Base-by-base conservation (phyloP, 1,140 invertebrate species). In the Drosophila nebulosa region DNA sequence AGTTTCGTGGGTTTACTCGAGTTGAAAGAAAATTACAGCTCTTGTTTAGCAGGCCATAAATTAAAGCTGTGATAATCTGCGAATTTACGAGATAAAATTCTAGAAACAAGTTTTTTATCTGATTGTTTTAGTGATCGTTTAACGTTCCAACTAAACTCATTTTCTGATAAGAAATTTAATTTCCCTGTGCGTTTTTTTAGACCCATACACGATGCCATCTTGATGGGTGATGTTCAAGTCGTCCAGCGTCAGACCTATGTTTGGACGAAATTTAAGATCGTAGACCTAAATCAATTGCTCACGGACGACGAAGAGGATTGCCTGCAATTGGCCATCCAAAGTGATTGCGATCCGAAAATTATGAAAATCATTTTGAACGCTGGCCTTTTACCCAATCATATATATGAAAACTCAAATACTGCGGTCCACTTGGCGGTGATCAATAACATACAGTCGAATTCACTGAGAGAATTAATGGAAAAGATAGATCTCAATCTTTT, bases 221-320 rank as follows among this genome's bases (percentile, higher is more conserved):
- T 86, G 10, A 24, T 22, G 1, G 60, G 63, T 5, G 73, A 90
- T 21, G 14, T 60, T 30, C 51, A 50, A 14, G 55, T 56, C 0
- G 59, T 89, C 0, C 52, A 71, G 12, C 68, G 77, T 1, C 89
- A 90, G 55, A 56, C 77, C 14, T 77, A 69, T 18, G 74, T 78
- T 6, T 90, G 70, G 68, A 12, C 14, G 2, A 70, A 79, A 50
- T 32, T 79, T 14, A 52, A 32, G 0, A 50, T 74, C 0, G 4
- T 39, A 0, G 71, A 90, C 53, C 58, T 90, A 16, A 90, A 90
- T 46, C 59, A 74, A 1, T 4, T 90, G 4, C 32, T 89, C 0
- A 90, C 56, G 18, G 32, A 14, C 1, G 89, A 84, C 32, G 81
- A 80, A 16, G 89, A 90, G 58, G 86, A 90, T 51, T 90, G 79